These are phyloP conservation scores for Eledona agricola DNA, from an alignment of 2,888 invertebrate species.

Conservation along the genomic window DNA sequence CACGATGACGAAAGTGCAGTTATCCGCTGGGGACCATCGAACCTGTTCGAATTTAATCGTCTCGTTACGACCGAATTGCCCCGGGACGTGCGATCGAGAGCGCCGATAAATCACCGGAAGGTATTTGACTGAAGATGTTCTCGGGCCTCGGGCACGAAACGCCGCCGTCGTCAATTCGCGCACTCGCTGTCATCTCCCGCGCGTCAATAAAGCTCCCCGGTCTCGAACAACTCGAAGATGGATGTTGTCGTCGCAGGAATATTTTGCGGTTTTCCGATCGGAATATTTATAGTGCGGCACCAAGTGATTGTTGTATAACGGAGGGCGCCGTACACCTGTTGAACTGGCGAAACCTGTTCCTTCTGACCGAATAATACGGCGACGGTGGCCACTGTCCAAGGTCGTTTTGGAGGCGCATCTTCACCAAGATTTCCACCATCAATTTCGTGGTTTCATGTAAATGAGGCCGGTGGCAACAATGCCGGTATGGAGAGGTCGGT, in stretches of 20 bases:
- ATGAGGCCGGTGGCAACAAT: constrained; percentile 18
- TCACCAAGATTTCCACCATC: constrained; percentile 19
- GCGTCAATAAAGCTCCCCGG: constrained; percentile 31
- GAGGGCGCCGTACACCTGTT: constrained; percentile 56
- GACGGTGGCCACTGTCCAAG: constrained; percentile 42
- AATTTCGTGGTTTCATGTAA: constrained; percentile 29
- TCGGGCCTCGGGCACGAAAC: too few relatives aligned
- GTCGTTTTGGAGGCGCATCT: constrained; percentile 32
- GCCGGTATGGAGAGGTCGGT: constrained; percentile 21
- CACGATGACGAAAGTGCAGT: too few relatives aligned
- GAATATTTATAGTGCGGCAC: constrained; percentile 44
- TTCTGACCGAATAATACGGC: constrained; percentile 47
- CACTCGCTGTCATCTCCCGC: constrained; percentile 29
- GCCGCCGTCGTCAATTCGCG: too few relatives aligned
- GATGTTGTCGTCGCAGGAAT: constrained; percentile 26
- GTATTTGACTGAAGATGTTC: too few relatives aligned
- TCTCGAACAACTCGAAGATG: constrained; percentile 35
- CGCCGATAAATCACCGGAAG: too few relatives aligned
- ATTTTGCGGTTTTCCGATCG: constrained; percentile 38
- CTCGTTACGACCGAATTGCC: too few relatives aligned
- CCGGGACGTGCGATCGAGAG: too few relatives aligned
- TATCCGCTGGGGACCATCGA: too few relatives aligned
- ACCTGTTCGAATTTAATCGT: too few relatives aligned
- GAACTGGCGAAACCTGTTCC: constrained; percentile 56
- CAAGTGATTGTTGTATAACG: constrained; percentile 52